These are phyloP conservation scores for Nasua narica DNA, from an alignment of 2,797 vertebrate genomes.

Conservation along the genomic window DNA sequence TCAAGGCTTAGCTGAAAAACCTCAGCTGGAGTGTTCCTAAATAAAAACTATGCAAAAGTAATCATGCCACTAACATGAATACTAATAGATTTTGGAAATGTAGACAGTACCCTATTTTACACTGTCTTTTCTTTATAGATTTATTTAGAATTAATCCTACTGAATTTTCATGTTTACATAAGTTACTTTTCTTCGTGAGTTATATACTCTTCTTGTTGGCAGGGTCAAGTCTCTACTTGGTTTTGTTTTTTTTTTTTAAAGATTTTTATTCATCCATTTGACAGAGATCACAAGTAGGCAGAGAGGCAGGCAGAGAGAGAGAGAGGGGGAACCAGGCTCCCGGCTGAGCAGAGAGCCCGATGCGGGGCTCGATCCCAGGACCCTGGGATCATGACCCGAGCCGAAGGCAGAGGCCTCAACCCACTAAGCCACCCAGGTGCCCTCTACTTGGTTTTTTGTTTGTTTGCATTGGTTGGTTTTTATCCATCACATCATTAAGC, in stretches of 20 bases:
- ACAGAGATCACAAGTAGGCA: no score
- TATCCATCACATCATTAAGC: not conserved
- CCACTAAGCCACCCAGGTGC: no score
- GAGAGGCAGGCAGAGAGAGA: no score
- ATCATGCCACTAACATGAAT: not conserved
- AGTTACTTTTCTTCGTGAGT: not conserved
- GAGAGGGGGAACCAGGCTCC: no score
- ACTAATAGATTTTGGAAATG: not conserved
- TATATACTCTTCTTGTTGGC: not conserved
- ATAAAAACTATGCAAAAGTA: not conserved
- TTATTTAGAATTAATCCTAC: not conserved
- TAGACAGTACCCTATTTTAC: not conserved
- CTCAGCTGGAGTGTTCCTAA: not conserved
- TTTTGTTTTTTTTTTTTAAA: no score
- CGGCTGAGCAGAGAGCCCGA: no score
- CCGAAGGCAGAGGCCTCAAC: no score
- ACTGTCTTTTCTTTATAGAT: not conserved
- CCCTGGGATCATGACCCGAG: no score
- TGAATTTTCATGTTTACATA: not conserved
- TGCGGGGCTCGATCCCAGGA: no score
- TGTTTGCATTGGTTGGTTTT: constrained; percentile 24
- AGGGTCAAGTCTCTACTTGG: not conserved
- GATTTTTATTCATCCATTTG: no score
- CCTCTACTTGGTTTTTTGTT: not conserved
- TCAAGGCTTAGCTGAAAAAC: not conserved